These are phyloP conservation scores for Petroica traversi DNA, from an alignment of 2,113 vertebrate genomes.

Conservation along the genomic window DNA sequence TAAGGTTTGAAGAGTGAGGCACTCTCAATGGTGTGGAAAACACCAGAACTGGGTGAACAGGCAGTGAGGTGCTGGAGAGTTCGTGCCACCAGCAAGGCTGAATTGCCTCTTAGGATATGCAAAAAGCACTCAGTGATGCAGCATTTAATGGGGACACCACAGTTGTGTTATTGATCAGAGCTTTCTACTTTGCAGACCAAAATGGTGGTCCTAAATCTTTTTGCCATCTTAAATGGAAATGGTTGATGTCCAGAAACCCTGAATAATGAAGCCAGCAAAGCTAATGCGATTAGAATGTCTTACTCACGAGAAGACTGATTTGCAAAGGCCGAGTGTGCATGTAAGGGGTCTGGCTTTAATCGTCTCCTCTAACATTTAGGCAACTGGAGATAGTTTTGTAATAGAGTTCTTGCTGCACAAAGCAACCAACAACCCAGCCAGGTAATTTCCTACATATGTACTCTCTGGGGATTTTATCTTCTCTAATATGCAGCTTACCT, in stretches of 20 bases:
- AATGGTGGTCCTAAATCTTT: neutral
- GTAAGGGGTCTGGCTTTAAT: neutral
- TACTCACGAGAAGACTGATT: neutral
- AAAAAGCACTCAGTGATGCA: neutral
- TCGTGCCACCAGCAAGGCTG: neutral
- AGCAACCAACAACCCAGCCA: neutral
- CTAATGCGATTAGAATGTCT: neutral
- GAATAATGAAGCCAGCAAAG: neutral
- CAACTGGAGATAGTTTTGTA: neutral
- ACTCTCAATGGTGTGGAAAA: neutral
- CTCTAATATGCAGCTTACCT: neutral
- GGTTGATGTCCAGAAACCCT: neutral
- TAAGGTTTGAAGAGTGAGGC: neutral
- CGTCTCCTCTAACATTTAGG: neutral
- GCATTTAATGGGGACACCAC: neutral
- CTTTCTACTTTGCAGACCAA: neutral
- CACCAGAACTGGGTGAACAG: neutral
- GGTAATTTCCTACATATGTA: neutral
- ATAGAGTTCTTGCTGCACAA: neutral
- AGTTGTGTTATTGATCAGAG: neutral
- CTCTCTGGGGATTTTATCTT: neutral
- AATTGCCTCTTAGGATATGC: neutral
- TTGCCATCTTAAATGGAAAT: neutral
- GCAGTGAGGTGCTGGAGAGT: neutral
- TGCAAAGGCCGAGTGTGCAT: neutral